Evolutionary conservation across 1,140 invertebrate species (phyloP), one percentile per base, ranked within the genome.

Genomic region (Caenorhabditis tropicalis): DNA sequence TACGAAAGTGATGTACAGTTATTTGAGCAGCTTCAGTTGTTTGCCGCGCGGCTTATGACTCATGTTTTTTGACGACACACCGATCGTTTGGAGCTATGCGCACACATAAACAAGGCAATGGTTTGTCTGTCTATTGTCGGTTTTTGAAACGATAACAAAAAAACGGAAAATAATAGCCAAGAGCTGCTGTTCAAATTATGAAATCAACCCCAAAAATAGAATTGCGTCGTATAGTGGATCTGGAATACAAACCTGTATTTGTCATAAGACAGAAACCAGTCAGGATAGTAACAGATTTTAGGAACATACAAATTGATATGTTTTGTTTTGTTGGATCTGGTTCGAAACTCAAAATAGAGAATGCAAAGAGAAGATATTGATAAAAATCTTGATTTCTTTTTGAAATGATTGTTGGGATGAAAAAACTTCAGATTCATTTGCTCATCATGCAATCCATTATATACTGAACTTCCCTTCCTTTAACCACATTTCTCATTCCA

Each of bases 1-100:
- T 74, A 74, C 65, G 65, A 74, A 74, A 74, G 65, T 74, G 65
- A 74, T 74, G 65, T 43, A 74, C 65, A 43, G 65, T 74, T 74
- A 74, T 74, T 74, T 74, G 65, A 74, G 9, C 65, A 74, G 65
- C 65, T 74, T 74, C 36, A 21, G 9, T 24, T 74, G 36, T 74
- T 74, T 74, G 36, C 65, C 33, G 36, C 65, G 43, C 36, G 36
- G 65, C 65, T 74, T 36, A 74, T 74, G 65, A 74, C 65, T 74
- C 65, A 74, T 74, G 65, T 74, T 74, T 74, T 74, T 43, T 74
- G 36, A 74, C 65, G 36, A 46, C 65, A 74, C 65, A 74, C n/a
- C 31, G 36, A 65, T 65, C 58, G 65, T 39, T 74, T 74, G 65
- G 65, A 74, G 65, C 65, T 43, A n/a, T 74, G 65, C 7, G 65